phyloP scores from a whole-genome alignment of 2,888 invertebrate genomes.

The Sycophila texana region DNA sequence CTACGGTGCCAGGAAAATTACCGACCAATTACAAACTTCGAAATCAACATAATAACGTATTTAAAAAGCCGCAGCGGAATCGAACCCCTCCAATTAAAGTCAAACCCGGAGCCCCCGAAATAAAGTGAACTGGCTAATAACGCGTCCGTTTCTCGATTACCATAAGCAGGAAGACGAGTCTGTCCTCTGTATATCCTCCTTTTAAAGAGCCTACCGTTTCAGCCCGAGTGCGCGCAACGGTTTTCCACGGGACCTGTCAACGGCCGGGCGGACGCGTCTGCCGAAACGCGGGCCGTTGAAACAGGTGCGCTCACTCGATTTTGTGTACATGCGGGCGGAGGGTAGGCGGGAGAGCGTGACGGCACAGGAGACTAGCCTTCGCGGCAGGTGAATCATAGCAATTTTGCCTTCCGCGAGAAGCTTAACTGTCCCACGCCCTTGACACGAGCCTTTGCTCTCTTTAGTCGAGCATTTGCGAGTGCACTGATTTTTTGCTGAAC shows the following conservation, averaged over 20 bases:
- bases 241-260: slow-evolving; percentile 34
- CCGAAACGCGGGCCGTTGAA: neutral
- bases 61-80: slow-evolving; percentile 5
- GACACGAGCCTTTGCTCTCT: slow-evolving; percentile 7
- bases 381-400: slow-evolving; percentile 47
- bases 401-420: slow-evolving; percentile 3
- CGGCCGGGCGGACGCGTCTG: slow-evolving; percentile 28
- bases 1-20: no score
- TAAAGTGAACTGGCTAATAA: neutral
- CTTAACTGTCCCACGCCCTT: slow-evolving; percentile 47
- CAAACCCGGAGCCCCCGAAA: neutral
- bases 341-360: slow-evolving; percentile 45
- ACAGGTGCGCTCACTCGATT: slow-evolving; percentile 21
- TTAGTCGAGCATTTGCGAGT: neutral
- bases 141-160: slow-evolving; percentile 23
- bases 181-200: slow-evolving; percentile 4
- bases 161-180: slow-evolving; percentile 42
- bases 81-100: neutral
- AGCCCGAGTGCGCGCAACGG: slow-evolving; percentile 28
- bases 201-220: slow-evolving; percentile 21
- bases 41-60: slow-evolving; percentile 28
- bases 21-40: slow-evolving; percentile 1
- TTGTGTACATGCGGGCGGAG: neutral
- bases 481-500: slow-evolving; percentile 14
- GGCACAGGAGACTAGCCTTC: neutral